Evolutionary conservation across 2,113 vertebrate species (phyloP).

Genomic region (Embiotoca jacksoni): DNA sequence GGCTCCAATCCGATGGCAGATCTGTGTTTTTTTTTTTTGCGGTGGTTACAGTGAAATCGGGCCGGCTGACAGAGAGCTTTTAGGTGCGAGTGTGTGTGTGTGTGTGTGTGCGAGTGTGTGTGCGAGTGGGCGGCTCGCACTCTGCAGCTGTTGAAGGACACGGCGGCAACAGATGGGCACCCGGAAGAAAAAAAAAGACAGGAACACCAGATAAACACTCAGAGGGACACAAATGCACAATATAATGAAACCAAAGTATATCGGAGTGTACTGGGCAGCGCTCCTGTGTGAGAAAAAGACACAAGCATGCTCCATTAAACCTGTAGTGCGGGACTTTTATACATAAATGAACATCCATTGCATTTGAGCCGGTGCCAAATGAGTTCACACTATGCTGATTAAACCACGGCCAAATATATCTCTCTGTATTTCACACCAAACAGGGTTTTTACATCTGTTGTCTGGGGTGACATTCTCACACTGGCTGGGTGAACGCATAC

Average conservation of each 20-base stretch:
- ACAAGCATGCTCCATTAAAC: too few relatives aligned
- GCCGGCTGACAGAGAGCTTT: slow-evolving; percentile 60
- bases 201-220: slow-evolving; percentile 32
- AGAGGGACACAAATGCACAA: slow-evolving; percentile 4
- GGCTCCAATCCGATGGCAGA: slow-evolving; percentile 27
- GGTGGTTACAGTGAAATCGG: slow-evolving; percentile 21
- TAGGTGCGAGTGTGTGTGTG: slow-evolving; percentile 48
- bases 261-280: neutral
- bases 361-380: too few relatives aligned
- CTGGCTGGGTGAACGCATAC: too few relatives aligned
- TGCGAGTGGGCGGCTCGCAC: slow-evolving; percentile 44
- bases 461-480: too few relatives aligned
- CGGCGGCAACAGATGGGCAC: slow-evolving; percentile 64
- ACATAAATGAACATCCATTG: too few relatives aligned
- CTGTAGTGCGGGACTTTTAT: too few relatives aligned
- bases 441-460: too few relatives aligned
- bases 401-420: too few relatives aligned
- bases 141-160: slow-evolving; percentile 72
- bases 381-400: too few relatives aligned
- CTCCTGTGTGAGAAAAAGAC: neutral
- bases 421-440: too few relatives aligned
- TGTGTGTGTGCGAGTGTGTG: slow-evolving; percentile 50
- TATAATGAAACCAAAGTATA: slow-evolving; percentile 7
- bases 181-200: slow-evolving; percentile 11
- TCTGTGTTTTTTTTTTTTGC: neutral